Base-by-base conservation (phyloP, 2,797 vertebrate genomes). In the Loriculus beryllinus region DNA sequence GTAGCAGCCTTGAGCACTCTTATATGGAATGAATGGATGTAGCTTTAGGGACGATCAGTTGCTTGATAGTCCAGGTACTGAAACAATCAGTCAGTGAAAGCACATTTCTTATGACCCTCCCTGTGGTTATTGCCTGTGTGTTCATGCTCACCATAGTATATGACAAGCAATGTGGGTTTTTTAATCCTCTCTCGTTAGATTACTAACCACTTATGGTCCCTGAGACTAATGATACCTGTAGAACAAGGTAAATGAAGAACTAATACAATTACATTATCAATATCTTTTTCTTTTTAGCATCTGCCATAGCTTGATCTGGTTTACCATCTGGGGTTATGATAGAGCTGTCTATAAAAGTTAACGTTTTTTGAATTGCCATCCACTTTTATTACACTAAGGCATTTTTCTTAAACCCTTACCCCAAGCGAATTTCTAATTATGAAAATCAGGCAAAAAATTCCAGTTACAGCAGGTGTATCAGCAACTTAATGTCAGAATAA, bases 401-500 rank as follows among this genome's bases (percentile, higher is more conserved):
- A 43, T 89, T 80, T 80, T 85, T 72, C 70, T 67, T 67, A 95
- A 92, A 69, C 14, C 33, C 43, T 92, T 95, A 56, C 21, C 59
- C 45, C 82, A 68, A 56, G 70, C 64, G 39, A 49, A 62, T 48
- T 83, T 92, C 82, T 68, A 90, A 52, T 92, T 77, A 92, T 79
- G 35, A 56, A 54, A 91, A 74, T 71, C 59, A 59, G 12, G 49
- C 57, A 88, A 57, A 93, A 54, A 19, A 80, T 84, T 92, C 49
- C 28, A 85, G 22, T 70, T 94, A 57, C 40, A 75, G 17, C 22
- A 88, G 43, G n/a, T 77, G 72, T 86, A 54, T 17, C 52, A 90
- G 39, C 19, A 95, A 23, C 51, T 88, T 96, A 79, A 87, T 85
- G 35, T 79, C n/a, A 90, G 67, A 87, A 80, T 42, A 86, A 31